A percentile compares a stretch with the other conserved stretches of the same genome.
Evolutionary conservation across 2,797 vertebrate species (phyloP).

Genomic region (Bothrops alternatus): DNA sequence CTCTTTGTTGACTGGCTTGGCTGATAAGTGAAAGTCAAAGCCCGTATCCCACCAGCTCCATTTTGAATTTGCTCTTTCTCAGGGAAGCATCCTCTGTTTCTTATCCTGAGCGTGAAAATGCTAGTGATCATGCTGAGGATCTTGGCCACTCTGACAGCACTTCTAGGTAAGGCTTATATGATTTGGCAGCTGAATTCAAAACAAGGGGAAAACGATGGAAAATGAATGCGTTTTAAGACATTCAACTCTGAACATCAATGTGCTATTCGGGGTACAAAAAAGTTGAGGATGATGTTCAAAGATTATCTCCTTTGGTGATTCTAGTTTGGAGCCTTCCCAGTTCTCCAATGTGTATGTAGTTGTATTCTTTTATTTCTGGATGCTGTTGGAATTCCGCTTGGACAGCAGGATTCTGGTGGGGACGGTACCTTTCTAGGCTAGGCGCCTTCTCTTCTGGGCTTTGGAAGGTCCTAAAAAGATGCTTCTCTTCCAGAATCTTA

Average conservation of each 20-base stretch:
- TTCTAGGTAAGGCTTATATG: constrained; percentile 66
- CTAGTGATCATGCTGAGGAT: constrained; percentile 57
- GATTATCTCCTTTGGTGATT: not conserved
- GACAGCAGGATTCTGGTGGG: not conserved
- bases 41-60: constrained; percentile 18
- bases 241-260: not conserved
- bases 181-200: constrained; percentile 1
- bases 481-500: not conserved
- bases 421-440: not conserved
- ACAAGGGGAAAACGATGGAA: not conserved
- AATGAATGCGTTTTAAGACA: not conserved
- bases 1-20: constrained; percentile 59
- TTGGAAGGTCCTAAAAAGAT: not conserved
- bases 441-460: not conserved
- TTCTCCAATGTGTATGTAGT: not conserved
- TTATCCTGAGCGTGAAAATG: constrained; percentile 1
- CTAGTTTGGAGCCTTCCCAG: not conserved
- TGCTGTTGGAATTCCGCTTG: not conserved
- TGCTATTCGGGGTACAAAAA: not conserved
- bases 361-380: not conserved
- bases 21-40: constrained; percentile 69
- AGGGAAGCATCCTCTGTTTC: constrained; percentile 43
- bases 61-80: constrained; percentile 40
- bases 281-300: not conserved
- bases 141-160: constrained; percentile 56